Conservation (phyloP, 2,888 invertebrate species). For the Caenorhabditis plicata region DNA sequence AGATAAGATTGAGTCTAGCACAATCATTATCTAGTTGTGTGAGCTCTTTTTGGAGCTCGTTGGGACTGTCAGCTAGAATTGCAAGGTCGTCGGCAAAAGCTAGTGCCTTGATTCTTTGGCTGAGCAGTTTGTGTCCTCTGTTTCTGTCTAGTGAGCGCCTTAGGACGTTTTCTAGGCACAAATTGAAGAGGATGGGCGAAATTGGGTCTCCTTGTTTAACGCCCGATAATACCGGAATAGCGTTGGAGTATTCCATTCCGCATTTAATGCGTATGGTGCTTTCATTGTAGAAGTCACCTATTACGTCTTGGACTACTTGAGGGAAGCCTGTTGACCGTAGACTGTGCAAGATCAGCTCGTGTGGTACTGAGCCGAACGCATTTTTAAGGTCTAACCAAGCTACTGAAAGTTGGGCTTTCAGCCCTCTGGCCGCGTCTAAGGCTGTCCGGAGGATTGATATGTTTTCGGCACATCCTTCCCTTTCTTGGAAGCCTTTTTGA, state of each 20-base stretch:
- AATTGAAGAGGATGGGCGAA: slow-evolving; percentile 64
- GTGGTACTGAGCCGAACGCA: slow-evolving; percentile 20
- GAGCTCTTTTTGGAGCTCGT: slow-evolving; percentile 4
- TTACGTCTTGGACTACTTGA: neutral
- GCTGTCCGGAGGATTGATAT: slow-evolving; percentile 11
- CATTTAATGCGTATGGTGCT: slow-evolving; percentile 4
- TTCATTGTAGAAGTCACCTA: slow-evolving; percentile 12
- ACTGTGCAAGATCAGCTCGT: slow-evolving; percentile 1
- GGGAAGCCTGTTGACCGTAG: slow-evolving; percentile 4
- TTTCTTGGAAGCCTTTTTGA: slow-evolving; percentile 2
- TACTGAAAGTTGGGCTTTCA: neutral
- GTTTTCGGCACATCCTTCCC: slow-evolving; percentile 7
- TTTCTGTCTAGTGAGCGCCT: slow-evolving; percentile 2
- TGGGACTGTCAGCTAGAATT: slow-evolving; percentile 2
- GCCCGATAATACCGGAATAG: slow-evolving; percentile 43
- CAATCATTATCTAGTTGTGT: slow-evolving; percentile 2
- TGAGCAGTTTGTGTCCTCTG: neutral
- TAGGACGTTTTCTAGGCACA: slow-evolving; percentile 57
- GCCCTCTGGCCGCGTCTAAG: slow-evolving; percentile 4
- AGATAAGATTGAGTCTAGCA: slow-evolving; percentile 10
- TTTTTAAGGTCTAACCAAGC: slow-evolving; percentile 19
- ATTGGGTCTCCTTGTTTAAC: slow-evolving; percentile 66
- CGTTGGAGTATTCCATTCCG: slow-evolving; percentile 5
- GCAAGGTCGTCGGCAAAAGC: slow-evolving; percentile 32
- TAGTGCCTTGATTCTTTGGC: slow-evolving; percentile 4